A percentile compares a stretch with the other conserved stretches of the same genome.
These are phyloP conservation scores for Delichon dasypus DNA, from an alignment of 2,797 vertebrate genomes.

Conservation along the genomic window DNA sequence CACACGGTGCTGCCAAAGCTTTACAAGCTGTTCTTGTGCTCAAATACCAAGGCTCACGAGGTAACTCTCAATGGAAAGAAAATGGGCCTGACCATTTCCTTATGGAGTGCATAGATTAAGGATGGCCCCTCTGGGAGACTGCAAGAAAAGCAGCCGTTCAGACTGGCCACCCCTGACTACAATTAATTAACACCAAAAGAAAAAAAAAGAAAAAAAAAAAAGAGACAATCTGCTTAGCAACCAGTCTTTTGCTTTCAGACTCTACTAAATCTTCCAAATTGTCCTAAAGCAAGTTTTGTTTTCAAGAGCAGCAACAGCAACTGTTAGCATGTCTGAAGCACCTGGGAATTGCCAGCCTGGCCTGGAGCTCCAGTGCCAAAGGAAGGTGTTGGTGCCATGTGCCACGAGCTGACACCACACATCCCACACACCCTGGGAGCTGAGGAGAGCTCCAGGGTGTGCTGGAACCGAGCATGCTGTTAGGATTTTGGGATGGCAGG, in stretches of 20 bases:
- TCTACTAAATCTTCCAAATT: background rate
- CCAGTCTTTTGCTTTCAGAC: background rate
- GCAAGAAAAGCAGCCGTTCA: background rate
- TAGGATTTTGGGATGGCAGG: background rate
- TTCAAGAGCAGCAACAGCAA: background rate
- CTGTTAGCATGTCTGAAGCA: background rate
- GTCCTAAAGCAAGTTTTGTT: background rate
- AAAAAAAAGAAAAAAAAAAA: no score
- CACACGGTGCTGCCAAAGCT: background rate
- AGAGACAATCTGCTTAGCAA: background rate
- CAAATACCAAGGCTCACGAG: background rate
- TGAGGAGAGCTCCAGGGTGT: background rate
- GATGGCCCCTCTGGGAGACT: fast-evolving
- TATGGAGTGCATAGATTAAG: background rate
- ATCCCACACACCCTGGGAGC: background rate
- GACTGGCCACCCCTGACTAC: background rate
- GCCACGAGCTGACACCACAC: fast-evolving
- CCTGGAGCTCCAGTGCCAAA: background rate
- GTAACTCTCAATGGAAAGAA: background rate
- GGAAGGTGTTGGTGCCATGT: background rate
- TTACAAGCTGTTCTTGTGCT: background rate
- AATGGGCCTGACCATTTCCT: background rate
- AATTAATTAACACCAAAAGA: background rate
- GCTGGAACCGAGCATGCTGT: background rate
- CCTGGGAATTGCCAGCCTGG: background rate